Conservation (phyloP, 2,888 invertebrate genomes). For the Lomographa bimaculata region DNA sequence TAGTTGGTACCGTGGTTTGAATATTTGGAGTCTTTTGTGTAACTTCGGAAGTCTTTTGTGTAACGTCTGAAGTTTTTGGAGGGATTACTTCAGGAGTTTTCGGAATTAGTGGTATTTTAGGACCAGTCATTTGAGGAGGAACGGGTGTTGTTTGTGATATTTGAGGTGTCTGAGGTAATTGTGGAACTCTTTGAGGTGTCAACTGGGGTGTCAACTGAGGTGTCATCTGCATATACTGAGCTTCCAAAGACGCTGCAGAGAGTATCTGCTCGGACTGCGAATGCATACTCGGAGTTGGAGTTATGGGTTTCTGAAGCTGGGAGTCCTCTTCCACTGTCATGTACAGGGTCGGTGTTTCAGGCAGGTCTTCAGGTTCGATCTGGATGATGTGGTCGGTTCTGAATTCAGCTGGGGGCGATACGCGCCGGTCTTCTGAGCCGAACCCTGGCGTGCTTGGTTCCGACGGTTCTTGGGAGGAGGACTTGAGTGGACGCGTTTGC, state of each 20-base stretch:
- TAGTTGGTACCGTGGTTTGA: not conserved
- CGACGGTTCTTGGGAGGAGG: slow-evolving; percentile 59
- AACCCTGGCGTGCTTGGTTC: slow-evolving; percentile 55
- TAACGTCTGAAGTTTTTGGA: not conserved
- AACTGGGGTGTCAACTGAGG: slow-evolving; percentile 6
- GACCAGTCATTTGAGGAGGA: not conserved
- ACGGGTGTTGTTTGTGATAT: not conserved
- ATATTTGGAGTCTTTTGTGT: no score
- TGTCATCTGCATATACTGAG: slow-evolving; percentile 48
- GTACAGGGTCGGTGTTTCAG: slow-evolving; percentile 58
- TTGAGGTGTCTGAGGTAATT: not conserved
- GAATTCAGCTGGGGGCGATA: slow-evolving; percentile 52
- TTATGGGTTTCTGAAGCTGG: slow-evolving; percentile 61
- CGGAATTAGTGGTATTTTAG: no score
- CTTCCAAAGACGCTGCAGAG: slow-evolving; percentile 63
- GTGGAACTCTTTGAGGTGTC: not conserved
- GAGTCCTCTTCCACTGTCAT: slow-evolving; percentile 64
- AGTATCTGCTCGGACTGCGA: slow-evolving; percentile 62
- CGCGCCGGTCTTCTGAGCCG: slow-evolving; percentile 46
- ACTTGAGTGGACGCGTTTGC: slow-evolving; percentile 56
- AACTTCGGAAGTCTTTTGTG: not conserved
- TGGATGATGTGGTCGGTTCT: slow-evolving; percentile 49
- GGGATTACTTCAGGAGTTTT: slow-evolving; percentile 1
- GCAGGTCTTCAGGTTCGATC: slow-evolving; percentile 47
- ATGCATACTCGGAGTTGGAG: slow-evolving; percentile 58